Base-by-base conservation (phyloP, 2,113 vertebrate genomes). In the Syngnathoides biaculeatus region DNA sequence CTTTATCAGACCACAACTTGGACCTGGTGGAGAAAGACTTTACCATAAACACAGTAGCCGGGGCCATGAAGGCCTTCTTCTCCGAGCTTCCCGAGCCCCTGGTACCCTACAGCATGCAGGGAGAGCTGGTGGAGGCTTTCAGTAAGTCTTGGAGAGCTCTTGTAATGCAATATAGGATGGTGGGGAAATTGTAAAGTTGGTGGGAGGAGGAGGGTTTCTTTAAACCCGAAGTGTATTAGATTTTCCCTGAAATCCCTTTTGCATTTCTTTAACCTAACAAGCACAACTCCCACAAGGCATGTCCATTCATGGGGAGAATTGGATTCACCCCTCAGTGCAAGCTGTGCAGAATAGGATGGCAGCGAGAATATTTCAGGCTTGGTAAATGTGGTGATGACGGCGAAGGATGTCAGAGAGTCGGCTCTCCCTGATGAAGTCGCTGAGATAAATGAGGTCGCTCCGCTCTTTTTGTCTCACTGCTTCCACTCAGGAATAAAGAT, bases 21-120 rank as follows among this genome's bases (percentile, higher is more conserved):
- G 95, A 98, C 86, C 87, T 98, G 86, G 94, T 94, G 0, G 96
- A 97, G 86, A 98, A 97, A 81, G 96, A 98, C 85, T 95, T 96
- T 68, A 95, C 95, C 0, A 93, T 98, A 68, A 96, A 98, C 86
- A 94, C 96, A 0, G 95, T 98, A 64, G 96, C 96, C 0, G 96
- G 96, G 1, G 96, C 96, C 80, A 95, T 98, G 95, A 98, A 98
- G 85, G 96, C 95, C 75, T 98, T 97, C 86, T 98, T 98, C 91
- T 97, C 96, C 0, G 96, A 98, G 82, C 89, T 98, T 17, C 96
- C 96, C 0, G 95, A 97, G 6, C 96, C 96, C 1, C 85, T 98
- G 75, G 96, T 98, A 45, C 96, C 96, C 0, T 98, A 98, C 88
- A 81, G 60, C 88, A 93, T 95, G 93, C 96, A 98, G 92, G 82